Percentiles rank a stretch among this genome's conserved stretches.
These are phyloP conservation scores for Ormyrus nitidulus DNA, from an alignment of 2,888 invertebrate species.

Conservation along the genomic window DNA sequence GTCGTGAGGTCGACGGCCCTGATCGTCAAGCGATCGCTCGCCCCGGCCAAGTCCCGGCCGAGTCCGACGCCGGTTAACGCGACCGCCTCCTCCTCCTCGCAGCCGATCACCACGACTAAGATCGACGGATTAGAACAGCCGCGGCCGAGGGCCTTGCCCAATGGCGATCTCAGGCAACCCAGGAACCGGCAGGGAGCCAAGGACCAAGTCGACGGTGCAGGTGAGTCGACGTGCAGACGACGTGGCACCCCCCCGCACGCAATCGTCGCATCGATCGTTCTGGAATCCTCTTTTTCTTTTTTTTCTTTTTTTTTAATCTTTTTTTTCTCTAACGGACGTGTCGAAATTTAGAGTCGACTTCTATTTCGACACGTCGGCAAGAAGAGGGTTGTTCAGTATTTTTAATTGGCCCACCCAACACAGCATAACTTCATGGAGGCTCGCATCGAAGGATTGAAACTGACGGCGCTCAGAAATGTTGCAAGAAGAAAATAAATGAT, in stretches of 20 bases:
- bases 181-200: constrained; percentile 10
- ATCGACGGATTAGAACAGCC: not conserved
- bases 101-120: not conserved
- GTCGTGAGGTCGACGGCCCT: constrained; percentile 72
- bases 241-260: constrained; percentile 20
- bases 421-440: constrained; percentile 27
- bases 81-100: not conserved
- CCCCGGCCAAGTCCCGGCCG: constrained; percentile 61
- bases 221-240: constrained; percentile 46
- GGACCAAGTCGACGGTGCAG: constrained; percentile 41
- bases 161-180: constrained; percentile 31
- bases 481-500: constrained; percentile 6
- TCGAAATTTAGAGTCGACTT: too few relatives aligned
- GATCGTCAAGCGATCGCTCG: constrained; percentile 72
- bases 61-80: not conserved
- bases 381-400: constrained; percentile 7
- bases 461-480: constrained; percentile 13
- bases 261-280: constrained; percentile 33
- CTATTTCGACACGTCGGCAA: not conserved
- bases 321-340: too few relatives aligned
- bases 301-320: too few relatives aligned
- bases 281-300: not conserved
- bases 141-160: constrained; percentile 14
- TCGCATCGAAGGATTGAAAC: constrained; percentile 15
- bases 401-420: not conserved